These are phyloP conservation scores for Cichlasoma orientale DNA, from an alignment of 2,797 vertebrate genomes.

Conservation along the genomic window DNA sequence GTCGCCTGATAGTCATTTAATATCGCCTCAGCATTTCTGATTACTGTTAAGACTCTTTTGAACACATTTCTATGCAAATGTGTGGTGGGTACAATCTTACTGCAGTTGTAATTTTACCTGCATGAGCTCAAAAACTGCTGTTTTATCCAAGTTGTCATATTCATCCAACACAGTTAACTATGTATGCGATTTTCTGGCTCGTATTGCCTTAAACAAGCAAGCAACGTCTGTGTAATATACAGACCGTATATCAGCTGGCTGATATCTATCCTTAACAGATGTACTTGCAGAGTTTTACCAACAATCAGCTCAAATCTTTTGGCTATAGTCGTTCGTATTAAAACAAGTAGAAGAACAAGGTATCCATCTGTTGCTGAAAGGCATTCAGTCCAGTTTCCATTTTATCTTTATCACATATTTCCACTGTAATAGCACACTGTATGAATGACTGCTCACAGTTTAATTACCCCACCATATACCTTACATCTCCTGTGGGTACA, in stretches of 20 bases:
- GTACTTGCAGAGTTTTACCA: not conserved
- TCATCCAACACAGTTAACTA: not conserved
- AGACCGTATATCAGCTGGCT: not conserved
- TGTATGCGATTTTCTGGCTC: slow-evolving; percentile 15
- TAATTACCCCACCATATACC: slow-evolving; percentile 2
- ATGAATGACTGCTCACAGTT: not conserved
- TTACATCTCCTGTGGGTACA: slow-evolving; percentile 11
- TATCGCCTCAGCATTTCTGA: not conserved
- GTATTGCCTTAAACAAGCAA: slow-evolving; percentile 22
- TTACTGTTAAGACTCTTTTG: not conserved
- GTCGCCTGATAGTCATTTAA: not conserved
- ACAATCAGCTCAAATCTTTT: not conserved
- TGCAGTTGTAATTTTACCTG: not conserved
- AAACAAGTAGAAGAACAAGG: not conserved
- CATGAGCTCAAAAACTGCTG: not conserved
- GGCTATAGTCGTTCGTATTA: not conserved
- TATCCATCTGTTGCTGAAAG: not conserved
- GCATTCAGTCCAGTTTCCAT: not conserved
- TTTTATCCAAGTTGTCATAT: not conserved
- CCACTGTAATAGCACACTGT: not conserved
- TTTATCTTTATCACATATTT: not conserved
- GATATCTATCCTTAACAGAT: not conserved
- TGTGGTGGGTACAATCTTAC: not conserved
- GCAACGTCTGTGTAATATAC: slow-evolving; percentile 26
- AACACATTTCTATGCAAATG: not conserved